Conservation (phyloP, 2,888 invertebrate genomes). For the Cerastoderma edule region DNA sequence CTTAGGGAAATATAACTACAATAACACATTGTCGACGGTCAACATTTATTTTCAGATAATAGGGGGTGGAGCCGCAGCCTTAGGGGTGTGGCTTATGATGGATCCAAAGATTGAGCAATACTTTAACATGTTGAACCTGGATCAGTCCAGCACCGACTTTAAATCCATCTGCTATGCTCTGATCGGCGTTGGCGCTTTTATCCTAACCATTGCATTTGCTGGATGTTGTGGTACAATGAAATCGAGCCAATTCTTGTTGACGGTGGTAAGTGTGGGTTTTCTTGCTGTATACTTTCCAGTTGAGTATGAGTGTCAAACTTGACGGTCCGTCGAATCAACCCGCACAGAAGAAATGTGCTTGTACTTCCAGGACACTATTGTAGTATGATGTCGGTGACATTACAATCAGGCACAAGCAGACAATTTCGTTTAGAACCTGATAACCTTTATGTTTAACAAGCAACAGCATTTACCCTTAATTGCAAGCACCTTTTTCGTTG, state of each 20-base stretch:
- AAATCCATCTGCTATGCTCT: slow-evolving; percentile 50
- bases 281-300: too few relatives aligned
- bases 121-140: slow-evolving; percentile 49
- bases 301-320: too few relatives aligned
- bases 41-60: slow-evolving; percentile 29
- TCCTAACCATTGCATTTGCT: slow-evolving; percentile 33
- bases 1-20: neutral
- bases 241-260: slow-evolving; percentile 46
- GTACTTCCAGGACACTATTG: too few relatives aligned
- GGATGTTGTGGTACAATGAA: slow-evolving; percentile 53
- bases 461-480: too few relatives aligned
- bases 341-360: too few relatives aligned
- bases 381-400: too few relatives aligned
- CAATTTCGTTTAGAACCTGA: too few relatives aligned
- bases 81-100: slow-evolving; percentile 57
- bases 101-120: slow-evolving; percentile 57
- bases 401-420: too few relatives aligned
- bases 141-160: slow-evolving; percentile 34
- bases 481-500: too few relatives aligned
- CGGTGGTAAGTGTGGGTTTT: slow-evolving; percentile 35
- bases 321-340: too few relatives aligned
- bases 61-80: slow-evolving; percentile 31
- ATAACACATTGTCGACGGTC: neutral
- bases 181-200: slow-evolving; percentile 34
- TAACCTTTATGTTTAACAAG: too few relatives aligned